These are phyloP conservation scores for Anaspis maculata DNA, from an alignment of 2,888 invertebrate species.

Conservation along the genomic window DNA sequence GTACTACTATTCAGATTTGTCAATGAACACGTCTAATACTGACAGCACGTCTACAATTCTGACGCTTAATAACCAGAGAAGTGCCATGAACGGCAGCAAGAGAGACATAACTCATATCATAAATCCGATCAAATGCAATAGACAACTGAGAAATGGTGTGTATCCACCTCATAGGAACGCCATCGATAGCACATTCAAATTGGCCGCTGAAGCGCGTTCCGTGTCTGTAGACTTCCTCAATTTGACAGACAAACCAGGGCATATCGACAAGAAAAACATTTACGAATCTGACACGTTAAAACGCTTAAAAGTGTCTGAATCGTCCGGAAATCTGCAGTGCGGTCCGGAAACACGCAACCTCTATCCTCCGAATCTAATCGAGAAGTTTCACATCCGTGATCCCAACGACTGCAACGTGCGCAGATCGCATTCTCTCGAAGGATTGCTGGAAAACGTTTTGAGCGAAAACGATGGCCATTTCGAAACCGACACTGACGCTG, in stretches of 20 bases:
- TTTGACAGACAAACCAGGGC: constrained; percentile 55
- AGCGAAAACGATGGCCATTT: constrained; percentile 28
- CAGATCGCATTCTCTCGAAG: constrained; percentile 51
- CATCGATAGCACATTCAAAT: constrained; percentile 41
- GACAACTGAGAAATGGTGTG: constrained; percentile 17
- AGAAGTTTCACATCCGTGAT: constrained; percentile 28
- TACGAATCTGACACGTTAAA: constrained; percentile 61
- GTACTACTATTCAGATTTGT: constrained; percentile 78
- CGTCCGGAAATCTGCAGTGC: constrained; percentile 43
- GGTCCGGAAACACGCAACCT: constrained; percentile 46
- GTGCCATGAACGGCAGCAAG: constrained; percentile 53
- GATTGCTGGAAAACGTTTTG: constrained; percentile 47
- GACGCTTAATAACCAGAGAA: constrained; percentile 64
- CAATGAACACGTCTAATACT: constrained; percentile 32
- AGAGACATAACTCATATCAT: constrained; percentile 65
- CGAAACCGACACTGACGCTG: constrained; percentile 10
- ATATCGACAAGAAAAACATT: constrained; percentile 61
- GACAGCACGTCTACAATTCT: constrained; percentile 30
- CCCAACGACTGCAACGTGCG: constrained; percentile 34
- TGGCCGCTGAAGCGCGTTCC: constrained; percentile 52
- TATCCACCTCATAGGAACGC: constrained; percentile 20
- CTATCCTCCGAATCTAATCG: constrained; percentile 26
- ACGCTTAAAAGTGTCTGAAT: constrained; percentile 50
- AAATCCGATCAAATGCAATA: constrained; percentile 54
- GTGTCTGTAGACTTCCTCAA: constrained; percentile 60